A percentile compares a stretch with the other conserved stretches of the same genome.
Evolutionary conservation across 2,113 vertebrate species (phyloP).

Genomic region (Ophthalmotilapia sp.): DNA sequence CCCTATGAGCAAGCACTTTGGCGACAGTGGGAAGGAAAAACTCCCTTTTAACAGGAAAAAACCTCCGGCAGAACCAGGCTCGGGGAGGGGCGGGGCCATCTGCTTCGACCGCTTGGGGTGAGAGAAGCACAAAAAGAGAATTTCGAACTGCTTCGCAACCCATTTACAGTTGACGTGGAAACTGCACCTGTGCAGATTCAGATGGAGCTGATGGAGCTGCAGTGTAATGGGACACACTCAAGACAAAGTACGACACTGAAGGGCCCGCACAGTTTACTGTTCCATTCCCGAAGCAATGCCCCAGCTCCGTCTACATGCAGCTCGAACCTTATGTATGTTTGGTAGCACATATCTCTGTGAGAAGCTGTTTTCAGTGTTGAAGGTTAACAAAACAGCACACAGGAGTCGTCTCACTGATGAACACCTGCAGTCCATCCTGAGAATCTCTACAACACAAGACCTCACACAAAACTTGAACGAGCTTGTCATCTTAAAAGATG

Average conservation of each 20-base stretch:
- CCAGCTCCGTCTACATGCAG: background rate
- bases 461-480: background rate
- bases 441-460: background rate
- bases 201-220: background rate
- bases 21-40: no score
- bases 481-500: background rate
- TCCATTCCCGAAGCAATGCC: background rate
- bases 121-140: background rate
- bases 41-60: no score
- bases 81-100: background rate
- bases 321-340: background rate
- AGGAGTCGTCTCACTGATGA: background rate
- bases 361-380: background rate
- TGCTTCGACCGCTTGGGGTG: accelerated
- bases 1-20: no score
- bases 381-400: background rate
- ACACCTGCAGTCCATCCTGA: background rate
- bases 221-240: background rate
- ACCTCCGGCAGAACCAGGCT: background rate
- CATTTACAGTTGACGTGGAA: background rate
- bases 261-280: background rate
- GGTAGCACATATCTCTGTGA: background rate
- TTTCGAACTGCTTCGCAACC: accelerated
- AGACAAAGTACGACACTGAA: background rate
- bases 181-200: background rate